These are phyloP conservation scores for Lepisosteus oculatus DNA, from an alignment of 2,113 vertebrate genomes.

Conservation along the genomic window DNA sequence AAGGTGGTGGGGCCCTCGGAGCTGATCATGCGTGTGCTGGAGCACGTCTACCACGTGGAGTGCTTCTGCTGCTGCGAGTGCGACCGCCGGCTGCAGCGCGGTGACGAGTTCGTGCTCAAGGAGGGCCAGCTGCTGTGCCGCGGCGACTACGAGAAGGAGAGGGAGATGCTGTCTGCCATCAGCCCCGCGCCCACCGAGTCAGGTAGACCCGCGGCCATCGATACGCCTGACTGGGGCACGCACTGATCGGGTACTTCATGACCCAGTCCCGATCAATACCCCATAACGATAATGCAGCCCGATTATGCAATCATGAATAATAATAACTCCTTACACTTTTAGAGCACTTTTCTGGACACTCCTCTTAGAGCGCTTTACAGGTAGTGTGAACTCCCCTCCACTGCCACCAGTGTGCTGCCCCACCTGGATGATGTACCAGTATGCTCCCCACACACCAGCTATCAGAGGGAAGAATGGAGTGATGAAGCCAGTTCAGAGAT, in stretches of 20 bases:
- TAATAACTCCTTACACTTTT: no score
- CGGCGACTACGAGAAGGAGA: constrained; percentile 86
- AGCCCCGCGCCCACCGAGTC: constrained; percentile 82
- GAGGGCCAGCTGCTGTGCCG: constrained; percentile 86
- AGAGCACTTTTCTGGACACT: no score
- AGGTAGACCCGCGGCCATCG: constrained; percentile 46
- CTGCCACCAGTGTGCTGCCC: no score
- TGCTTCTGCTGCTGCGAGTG: constrained; percentile 91
- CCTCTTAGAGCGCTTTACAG: no score
- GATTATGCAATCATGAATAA: no score
- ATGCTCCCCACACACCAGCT: no score
- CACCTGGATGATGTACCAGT: no score
- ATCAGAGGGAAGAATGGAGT: no score
- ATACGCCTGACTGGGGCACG: neutral
- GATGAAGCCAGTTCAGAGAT: no score
- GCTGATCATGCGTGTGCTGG: constrained; percentile 84
- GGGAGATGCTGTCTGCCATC: constrained; percentile 82
- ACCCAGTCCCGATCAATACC: no score
- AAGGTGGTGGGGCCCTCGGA: constrained; percentile 80
- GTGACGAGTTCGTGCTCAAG: constrained; percentile 87
- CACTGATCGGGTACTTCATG: neutral
- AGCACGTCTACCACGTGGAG: constrained; percentile 81
- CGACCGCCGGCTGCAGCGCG: constrained; percentile 79
- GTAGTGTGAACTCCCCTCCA: no score
- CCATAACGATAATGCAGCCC: no score